These are phyloP conservation scores for Planiliza haematocheilus DNA, from an alignment of 2,113 vertebrate species.

Conservation along the genomic window DNA sequence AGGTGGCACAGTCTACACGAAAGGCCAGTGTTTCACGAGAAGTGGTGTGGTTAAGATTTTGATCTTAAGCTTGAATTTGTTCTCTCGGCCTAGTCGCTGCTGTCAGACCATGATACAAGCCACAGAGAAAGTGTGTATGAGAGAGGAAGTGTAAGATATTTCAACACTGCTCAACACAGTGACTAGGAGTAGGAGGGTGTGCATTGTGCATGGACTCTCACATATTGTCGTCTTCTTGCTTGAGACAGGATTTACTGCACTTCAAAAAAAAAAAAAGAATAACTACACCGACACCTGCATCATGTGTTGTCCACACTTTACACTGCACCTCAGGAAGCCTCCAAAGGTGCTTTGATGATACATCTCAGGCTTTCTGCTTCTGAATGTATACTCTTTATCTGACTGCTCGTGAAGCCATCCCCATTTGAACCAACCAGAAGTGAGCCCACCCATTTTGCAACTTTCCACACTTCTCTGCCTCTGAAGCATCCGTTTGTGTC, in stretches of 20 bases:
- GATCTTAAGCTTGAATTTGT: too few species aligned
- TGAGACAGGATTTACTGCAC: not conserved
- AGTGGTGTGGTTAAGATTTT: too few species aligned
- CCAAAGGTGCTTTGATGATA: constrained; percentile 16
- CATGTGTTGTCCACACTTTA: not conserved
- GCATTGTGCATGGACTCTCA: constrained; percentile 1
- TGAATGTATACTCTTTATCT: constrained; percentile 12
- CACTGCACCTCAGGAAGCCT: not conserved
- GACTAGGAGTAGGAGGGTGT: too few species aligned
- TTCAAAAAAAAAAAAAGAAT: not conserved
- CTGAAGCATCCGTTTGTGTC: not conserved
- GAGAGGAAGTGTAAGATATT: too few species aligned
- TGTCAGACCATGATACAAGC: too few species aligned
- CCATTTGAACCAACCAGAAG: constrained; percentile 47
- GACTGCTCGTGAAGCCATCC: constrained; percentile 14
- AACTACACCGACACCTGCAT: not conserved
- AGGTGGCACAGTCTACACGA: too few species aligned
- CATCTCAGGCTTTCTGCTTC: not conserved
- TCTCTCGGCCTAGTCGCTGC: too few species aligned
- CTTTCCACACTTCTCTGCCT: not conserved
- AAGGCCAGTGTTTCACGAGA: too few species aligned
- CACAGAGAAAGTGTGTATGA: too few species aligned
- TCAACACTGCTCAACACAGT: too few species aligned
- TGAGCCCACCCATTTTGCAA: constrained; percentile 63
- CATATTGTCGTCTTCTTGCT: not conserved